These are phyloP conservation scores for Cephus pulcher DNA, from an alignment of 2,888 invertebrate species.

Conservation along the genomic window DNA sequence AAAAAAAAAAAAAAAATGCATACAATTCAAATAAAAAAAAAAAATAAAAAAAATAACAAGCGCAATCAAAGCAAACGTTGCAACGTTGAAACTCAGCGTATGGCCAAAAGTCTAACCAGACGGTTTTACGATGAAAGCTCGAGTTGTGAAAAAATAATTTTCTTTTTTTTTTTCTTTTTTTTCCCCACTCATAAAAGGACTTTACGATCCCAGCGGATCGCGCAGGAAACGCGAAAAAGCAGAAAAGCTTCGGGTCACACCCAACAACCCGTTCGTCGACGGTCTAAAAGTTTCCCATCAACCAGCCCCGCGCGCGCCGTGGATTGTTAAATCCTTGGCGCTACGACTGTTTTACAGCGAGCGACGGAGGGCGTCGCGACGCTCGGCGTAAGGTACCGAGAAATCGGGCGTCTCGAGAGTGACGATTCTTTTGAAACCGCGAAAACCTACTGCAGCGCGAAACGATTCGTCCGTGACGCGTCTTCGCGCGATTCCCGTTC, in stretches of 20 bases:
- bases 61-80: too few relatives aligned
- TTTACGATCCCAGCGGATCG: slow-evolving; percentile 47
- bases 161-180: not conserved
- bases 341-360: not conserved
- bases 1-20: too few relatives aligned
- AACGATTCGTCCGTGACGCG: too few relatives aligned
- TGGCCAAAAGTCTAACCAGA: not conserved
- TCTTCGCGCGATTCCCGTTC: too few relatives aligned
- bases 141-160: not conserved
- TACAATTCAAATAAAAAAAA: too few relatives aligned
- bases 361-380: too few relatives aligned
- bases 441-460: too few relatives aligned
- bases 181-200: slow-evolving; percentile 33
- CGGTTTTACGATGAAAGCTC: not conserved
- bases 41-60: too few relatives aligned
- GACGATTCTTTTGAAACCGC: too few relatives aligned
- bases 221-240: slow-evolving; percentile 30
- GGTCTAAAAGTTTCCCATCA: not conserved
- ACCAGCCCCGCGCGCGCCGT: not conserved
- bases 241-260: not conserved
- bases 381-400: too few relatives aligned
- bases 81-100: not conserved
- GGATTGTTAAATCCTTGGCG: not conserved
- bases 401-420: too few relatives aligned
- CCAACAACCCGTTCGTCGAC: not conserved